A percentile compares a stretch with the other conserved stretches of the same genome.
Conservation (phyloP, 2,888 invertebrate species). For the Lepidochitona cinerea region DNA sequence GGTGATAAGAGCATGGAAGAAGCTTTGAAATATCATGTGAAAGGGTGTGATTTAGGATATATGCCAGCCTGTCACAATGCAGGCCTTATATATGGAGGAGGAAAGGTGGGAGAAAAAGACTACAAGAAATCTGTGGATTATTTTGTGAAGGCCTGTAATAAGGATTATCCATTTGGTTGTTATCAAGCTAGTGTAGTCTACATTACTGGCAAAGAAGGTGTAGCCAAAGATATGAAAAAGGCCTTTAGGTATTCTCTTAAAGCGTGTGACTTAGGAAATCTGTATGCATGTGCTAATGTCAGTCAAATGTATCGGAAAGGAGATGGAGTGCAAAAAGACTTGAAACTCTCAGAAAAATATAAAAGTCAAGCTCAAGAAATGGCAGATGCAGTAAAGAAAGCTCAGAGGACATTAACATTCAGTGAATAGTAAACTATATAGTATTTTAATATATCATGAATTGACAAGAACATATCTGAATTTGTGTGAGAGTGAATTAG, state of each 20-base stretch:
- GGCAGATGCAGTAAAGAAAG: slow-evolving; percentile 77
- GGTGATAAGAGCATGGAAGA: slow-evolving; percentile 17
- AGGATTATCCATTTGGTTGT: slow-evolving; percentile 82
- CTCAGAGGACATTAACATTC: slow-evolving; percentile 11
- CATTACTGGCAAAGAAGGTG: slow-evolving; percentile 78
- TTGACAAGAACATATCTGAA: no score
- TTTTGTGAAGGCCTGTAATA: slow-evolving; percentile 84
- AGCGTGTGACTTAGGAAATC: slow-evolving; percentile 84
- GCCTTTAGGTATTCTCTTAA: slow-evolving; percentile 84
- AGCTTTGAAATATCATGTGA: slow-evolving; percentile 42
- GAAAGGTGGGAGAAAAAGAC: slow-evolving; percentile 25
- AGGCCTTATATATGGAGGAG: slow-evolving; percentile 38
- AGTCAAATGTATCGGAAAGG: slow-evolving; percentile 80
- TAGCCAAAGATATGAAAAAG: slow-evolving; percentile 79
- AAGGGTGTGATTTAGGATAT: slow-evolving; percentile 51
- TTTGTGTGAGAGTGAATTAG: no score
- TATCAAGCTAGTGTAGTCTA: slow-evolving; percentile 86
- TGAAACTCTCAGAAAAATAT: slow-evolving; percentile 80
- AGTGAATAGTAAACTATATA: slow-evolving; percentile 7
- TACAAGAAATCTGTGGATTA: slow-evolving; percentile 76
- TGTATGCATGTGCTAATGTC: slow-evolving; percentile 91
- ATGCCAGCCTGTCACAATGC: slow-evolving; percentile 54
- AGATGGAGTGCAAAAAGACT: slow-evolving; percentile 83
- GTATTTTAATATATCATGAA: no score
- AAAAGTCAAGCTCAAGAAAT: slow-evolving; percentile 81